These are phyloP conservation scores for Caenorhabditis wallacei DNA, from an alignment of 2,888 invertebrate species.

Conservation along the genomic window DNA sequence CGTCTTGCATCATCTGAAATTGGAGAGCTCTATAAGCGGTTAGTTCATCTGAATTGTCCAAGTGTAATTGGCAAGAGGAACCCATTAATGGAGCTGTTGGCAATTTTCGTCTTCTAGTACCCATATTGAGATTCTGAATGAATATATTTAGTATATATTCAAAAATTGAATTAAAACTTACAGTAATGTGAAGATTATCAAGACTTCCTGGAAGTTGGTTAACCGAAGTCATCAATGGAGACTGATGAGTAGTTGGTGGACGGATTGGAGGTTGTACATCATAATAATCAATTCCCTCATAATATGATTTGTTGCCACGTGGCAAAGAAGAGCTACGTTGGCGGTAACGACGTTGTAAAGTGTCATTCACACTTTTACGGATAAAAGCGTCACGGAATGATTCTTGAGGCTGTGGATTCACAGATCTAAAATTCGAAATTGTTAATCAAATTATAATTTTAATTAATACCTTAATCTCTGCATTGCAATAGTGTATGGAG, in stretches of 20 bases:
- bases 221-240: conserved; percentile 35
- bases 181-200: conserved; percentile 70
- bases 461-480: conserved; percentile 61
- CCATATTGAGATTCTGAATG: conserved; percentile 52
- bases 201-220: conserved; percentile 69
- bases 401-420: conserved; percentile 60
- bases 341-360: conserved; percentile 67
- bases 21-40: conserved; percentile 59
- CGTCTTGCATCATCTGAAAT: conserved; percentile 63
- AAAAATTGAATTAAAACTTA: conserved; percentile 2
- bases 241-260: conserved; percentile 29
- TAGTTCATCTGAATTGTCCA: conserved; percentile 53
- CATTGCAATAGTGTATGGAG: conserved; percentile 72
- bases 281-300: conserved; percentile 58
- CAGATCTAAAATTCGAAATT: conserved; percentile 46
- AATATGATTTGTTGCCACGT: conserved; percentile 66
- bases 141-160: not conserved
- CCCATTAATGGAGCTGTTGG: conserved; percentile 70
- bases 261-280: conserved; percentile 48
- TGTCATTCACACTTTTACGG: conserved; percentile 70
- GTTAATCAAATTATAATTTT: not conserved
- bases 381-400: conserved; percentile 73
- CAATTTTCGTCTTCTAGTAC: conserved; percentile 63
- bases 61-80: conserved; percentile 57
- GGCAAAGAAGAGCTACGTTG: conserved; percentile 74